These are phyloP conservation scores for Lingula anatina DNA, from an alignment of 2,888 invertebrate species.

Conservation along the genomic window DNA sequence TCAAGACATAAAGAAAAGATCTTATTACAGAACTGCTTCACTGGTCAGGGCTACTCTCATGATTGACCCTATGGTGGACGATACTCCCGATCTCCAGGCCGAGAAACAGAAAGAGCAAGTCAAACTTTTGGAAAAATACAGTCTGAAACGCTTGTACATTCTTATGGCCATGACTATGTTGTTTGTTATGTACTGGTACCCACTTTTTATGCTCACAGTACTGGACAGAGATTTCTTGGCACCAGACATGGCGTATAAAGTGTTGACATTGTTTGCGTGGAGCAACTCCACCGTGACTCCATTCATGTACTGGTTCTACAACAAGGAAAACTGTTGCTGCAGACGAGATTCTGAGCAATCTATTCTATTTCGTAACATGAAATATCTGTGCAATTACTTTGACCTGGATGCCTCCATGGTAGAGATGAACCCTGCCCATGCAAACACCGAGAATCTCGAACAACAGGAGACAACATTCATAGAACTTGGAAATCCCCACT, in stretches of 20 bases:
- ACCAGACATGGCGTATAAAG: conserved; percentile 42
- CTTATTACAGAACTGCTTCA: conserved; percentile 16
- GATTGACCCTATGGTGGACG: conserved; percentile 10
- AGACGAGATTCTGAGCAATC: no score
- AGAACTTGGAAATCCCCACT: no score
- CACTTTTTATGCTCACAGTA: conserved; percentile 78
- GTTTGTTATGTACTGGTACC: conserved; percentile 86
- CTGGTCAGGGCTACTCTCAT: conserved; percentile 16
- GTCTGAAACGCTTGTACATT: conserved; percentile 13
- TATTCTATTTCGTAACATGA: no score
- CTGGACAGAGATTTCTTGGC: conserved; percentile 42
- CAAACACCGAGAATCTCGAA: no score
- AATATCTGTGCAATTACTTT: no score
- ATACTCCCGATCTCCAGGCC: conserved; percentile 1
- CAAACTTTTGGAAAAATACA: conserved; percentile 11
- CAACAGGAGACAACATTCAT: no score
- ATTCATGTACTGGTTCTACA: conserved; percentile 30
- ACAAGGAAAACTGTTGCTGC: no score
- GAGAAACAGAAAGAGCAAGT: conserved; percentile 11
- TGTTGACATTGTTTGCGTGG: conserved; percentile 46
- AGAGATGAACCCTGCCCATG: no score
- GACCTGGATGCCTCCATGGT: no score
- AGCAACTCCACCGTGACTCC: conserved; percentile 46
- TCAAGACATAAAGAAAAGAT: conserved; percentile 52
- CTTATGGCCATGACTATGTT: conserved; percentile 30